A percentile compares a stretch with the other conserved stretches of the same genome.
Conservation (phyloP, 2,888 invertebrate genomes). For the Catocala sponsa region DNA sequence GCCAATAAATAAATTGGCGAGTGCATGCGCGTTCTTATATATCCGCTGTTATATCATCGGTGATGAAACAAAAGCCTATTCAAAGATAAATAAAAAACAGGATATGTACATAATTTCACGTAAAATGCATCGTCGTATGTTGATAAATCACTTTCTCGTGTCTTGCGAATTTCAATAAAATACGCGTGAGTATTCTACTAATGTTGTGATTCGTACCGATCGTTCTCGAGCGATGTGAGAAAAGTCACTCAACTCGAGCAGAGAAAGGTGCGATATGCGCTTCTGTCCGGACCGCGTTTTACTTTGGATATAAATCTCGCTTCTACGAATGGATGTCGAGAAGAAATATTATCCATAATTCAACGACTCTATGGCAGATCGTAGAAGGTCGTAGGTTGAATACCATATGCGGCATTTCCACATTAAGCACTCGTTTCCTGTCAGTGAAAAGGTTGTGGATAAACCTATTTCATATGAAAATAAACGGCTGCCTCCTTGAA, state of each 20-base stretch:
- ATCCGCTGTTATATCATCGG: slow-evolving; percentile 38
- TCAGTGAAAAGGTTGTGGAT: not conserved
- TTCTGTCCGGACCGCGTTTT: slow-evolving; percentile 22
- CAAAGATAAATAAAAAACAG: slow-evolving; percentile 53
- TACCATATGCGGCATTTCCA: not conserved
- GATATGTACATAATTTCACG: slow-evolving; percentile 48
- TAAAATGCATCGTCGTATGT: slow-evolving; percentile 42
- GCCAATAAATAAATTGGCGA: slow-evolving; percentile 37
- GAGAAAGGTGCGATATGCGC: slow-evolving; percentile 38
- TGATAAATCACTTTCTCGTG: slow-evolving; percentile 73
- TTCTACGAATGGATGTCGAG: not conserved
- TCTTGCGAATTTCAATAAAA: slow-evolving; percentile 71
- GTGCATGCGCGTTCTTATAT: slow-evolving; percentile 22
- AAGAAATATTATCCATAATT: slow-evolving; percentile 1
- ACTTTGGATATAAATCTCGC: not conserved
- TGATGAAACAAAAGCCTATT: slow-evolving; percentile 49
- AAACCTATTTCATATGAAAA: too few relatives aligned
- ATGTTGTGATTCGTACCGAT: slow-evolving; percentile 54
- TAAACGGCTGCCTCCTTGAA: too few relatives aligned
- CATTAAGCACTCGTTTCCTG: slow-evolving; percentile 1
- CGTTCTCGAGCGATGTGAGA: slow-evolving; percentile 52
- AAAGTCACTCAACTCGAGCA: slow-evolving; percentile 41
- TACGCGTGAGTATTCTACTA: slow-evolving; percentile 64
- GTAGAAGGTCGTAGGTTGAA: slow-evolving; percentile 2
- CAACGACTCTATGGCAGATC: not conserved